phyloP scores from a whole-genome alignment of 1,140 invertebrate genomes.

The Colletes gigas region DNA sequence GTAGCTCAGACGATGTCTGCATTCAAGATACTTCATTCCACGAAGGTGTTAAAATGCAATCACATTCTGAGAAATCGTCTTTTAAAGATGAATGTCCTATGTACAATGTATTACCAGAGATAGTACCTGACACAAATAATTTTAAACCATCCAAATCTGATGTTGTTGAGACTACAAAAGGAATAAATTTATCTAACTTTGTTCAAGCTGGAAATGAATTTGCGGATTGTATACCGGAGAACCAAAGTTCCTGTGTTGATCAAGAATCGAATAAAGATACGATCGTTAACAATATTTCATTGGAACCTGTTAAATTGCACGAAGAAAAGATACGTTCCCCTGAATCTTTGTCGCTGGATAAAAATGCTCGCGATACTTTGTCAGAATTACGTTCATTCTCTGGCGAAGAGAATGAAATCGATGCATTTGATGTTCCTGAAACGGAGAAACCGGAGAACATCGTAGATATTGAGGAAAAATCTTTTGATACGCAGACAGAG shows the following conservation, averaged over 20 bases:
- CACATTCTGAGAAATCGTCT: conserved; percentile 31
- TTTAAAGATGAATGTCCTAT: conserved; percentile 42
- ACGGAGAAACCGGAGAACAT: not conserved
- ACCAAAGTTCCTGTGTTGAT: conserved; percentile 66
- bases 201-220: conserved; percentile 40
- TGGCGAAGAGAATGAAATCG: conserved; percentile 4
- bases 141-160: conserved; percentile 41
- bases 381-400: conserved; percentile 1
- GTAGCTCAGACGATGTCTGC: conserved; percentile 51
- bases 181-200: conserved; percentile 41
- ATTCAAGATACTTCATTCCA: conserved; percentile 13
- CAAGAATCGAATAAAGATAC: conserved; percentile 66
- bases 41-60: conserved; percentile 23
- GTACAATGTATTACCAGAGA: conserved; percentile 43
- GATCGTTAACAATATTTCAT: conserved; percentile 61
- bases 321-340: conserved; percentile 15
- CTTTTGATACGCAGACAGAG: not conserved
- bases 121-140: conserved; percentile 50
- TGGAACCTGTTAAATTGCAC: conserved; percentile 51
- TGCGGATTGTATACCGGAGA: conserved; percentile 46
- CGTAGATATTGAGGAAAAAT: not conserved
- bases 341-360: conserved; percentile 2
- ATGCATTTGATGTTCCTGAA: not conserved
- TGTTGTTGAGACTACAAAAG: conserved; percentile 30
- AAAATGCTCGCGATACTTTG: not conserved